Conservation (phyloP, 2,888 invertebrate species). For the Watsonalla binaria region DNA sequence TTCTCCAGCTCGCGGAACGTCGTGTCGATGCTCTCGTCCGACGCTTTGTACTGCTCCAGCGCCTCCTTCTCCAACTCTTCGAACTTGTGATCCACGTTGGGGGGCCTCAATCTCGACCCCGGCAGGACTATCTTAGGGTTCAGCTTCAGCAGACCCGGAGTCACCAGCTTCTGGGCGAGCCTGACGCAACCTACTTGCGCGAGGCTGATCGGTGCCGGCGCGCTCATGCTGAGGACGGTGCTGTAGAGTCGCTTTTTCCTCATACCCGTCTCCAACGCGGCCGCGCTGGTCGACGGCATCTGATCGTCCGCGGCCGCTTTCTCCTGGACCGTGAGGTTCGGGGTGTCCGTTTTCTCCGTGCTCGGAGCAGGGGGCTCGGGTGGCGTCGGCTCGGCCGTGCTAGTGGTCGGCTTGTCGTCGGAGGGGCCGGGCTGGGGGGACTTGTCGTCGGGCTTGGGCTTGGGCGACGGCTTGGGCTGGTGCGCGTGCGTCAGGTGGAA, state of each 20-base stretch:
- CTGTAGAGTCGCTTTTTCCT: constrained; percentile 73
- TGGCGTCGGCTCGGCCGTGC: constrained; percentile 16
- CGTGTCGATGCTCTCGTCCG: constrained; percentile 76
- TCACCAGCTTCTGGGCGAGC: constrained; percentile 55
- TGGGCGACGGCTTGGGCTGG: constrained; percentile 11
- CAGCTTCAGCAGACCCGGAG: constrained; percentile 62
- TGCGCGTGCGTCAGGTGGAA: constrained; percentile 37
- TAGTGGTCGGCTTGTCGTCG: constrained; percentile 24
- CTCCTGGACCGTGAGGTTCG: constrained; percentile 22
- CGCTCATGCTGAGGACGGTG: constrained; percentile 72
- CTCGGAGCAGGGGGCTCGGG: constrained; percentile 24
- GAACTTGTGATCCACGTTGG: constrained; percentile 59
- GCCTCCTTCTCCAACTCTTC: constrained; percentile 81
- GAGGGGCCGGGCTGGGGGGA: constrained; percentile 19
- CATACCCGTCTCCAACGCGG: constrained; percentile 44
- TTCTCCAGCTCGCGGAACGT: constrained; percentile 81
- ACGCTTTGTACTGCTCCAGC: constrained; percentile 79
- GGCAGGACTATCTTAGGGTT: constrained; percentile 63
- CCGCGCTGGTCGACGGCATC: constrained; percentile 55
- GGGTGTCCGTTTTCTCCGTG: constrained; percentile 30
- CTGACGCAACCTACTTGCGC: constrained; percentile 49
- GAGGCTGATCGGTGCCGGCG: constrained; percentile 51
- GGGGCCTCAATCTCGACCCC: constrained; percentile 46
- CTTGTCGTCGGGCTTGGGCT: constrained; percentile 21
- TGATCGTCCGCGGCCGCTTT: constrained; percentile 44